Base-by-base conservation (phyloP, 1,140 invertebrate species). In the Solenopsis fugax region DNA sequence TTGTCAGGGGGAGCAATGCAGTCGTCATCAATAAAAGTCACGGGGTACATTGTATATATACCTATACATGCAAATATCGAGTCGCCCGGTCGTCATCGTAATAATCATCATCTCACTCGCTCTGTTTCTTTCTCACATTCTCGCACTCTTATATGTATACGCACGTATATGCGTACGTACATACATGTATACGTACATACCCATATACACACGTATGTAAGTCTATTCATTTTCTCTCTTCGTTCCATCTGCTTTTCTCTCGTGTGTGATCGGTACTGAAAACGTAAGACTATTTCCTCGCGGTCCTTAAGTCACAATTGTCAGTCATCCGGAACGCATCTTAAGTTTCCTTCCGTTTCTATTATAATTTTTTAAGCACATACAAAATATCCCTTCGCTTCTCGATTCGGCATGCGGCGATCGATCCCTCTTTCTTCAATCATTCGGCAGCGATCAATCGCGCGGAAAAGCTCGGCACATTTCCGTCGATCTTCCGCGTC, bases 1-100 rank as follows among this genome's bases (percentile, higher is more conserved):
- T 94, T 93, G 92, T 94, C 90, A 92, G 82, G 91, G 89, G 91
- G 92, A 93, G 89, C 88, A 92, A 93, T 92, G 90, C 91, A 93
- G 92, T 93, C 91, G 92, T 93, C 92, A 75, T 93, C 90, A 89
- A 93, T 93, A 93, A 92, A 92, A 90, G 73, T 91, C 86, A 88
- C 85, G 85, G 76, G 87, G 81, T 88, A 86, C 48, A 77, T 86
- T 88, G 52, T 90, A 90, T 58, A 85, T 90, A 90, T 58, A 85
- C 62, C 69, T 90, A 88, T 86, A 76, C 58, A 77, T 62, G 50
- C 9, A 73, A 75, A 73, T 84, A 69, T 62, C 58, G 69, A 80
- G 64, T 85, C 64, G 78, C 41, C 58, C 76, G 76, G 88, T 86
- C 56, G 58, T 85, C 77, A 67, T 88, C 62, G 71, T 65, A 45